phyloP scores from a whole-genome alignment of 2,113 vertebrate genomes.

The Mesembrinibis cayennensis region DNA sequence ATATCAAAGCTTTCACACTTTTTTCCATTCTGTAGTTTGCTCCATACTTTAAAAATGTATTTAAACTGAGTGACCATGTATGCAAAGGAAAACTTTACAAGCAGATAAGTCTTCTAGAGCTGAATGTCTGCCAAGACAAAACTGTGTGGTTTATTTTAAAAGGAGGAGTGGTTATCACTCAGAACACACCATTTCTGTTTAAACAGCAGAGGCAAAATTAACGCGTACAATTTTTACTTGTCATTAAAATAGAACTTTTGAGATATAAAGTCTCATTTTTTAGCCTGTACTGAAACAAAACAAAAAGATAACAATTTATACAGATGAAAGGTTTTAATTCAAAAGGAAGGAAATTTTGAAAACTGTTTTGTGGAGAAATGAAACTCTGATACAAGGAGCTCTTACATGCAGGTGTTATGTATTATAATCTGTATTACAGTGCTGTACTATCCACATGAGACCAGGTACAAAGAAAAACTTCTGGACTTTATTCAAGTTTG shows the following conservation, averaged over 20 bases:
- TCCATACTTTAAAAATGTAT: constrained; percentile 14
- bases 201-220: constrained; percentile 38
- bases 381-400: neutral
- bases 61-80: constrained; percentile 23
- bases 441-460: neutral
- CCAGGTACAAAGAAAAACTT: neutral
- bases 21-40: constrained; percentile 25
- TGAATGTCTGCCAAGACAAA: constrained; percentile 54
- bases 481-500: neutral
- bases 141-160: constrained; percentile 53
- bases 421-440: neutral
- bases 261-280: constrained; percentile 24
- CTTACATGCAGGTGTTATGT: neutral
- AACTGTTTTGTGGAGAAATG: neutral
- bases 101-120: constrained; percentile 49
- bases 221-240: neutral
- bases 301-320: neutral
- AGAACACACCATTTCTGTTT: neutral
- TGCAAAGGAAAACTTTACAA: constrained; percentile 60
- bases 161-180: constrained; percentile 54
- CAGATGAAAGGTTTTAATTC: neutral
- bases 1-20: neutral
- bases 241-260: constrained; percentile 20
- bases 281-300: neutral
- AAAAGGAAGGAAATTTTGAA: neutral